Percentiles rank a stretch among this genome's conserved stretches.
These are phyloP conservation scores for Oryzias javanicus DNA, from an alignment of 2,113 vertebrate genomes.

Conservation along the genomic window DNA sequence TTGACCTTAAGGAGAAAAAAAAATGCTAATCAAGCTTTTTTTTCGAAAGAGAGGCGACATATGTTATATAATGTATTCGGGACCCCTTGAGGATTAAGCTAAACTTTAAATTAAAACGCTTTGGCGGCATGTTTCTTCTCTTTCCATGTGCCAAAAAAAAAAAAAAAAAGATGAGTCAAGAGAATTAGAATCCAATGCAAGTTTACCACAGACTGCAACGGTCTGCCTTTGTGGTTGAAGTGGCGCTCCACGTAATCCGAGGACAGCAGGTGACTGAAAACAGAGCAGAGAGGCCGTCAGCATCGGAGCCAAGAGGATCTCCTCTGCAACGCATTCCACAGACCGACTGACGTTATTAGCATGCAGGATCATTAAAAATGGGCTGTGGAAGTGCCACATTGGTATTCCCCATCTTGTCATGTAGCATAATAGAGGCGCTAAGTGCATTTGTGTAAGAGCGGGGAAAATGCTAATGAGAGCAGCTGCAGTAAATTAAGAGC, in stretches of 20 bases:
- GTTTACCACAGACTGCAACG: constrained; percentile 81
- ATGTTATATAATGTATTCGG: neutral
- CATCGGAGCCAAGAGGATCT: constrained; percentile 3
- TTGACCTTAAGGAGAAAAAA: neutral
- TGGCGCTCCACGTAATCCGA: constrained; percentile 86
- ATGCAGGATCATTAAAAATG: constrained; percentile 19
- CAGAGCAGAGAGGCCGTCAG: constrained; percentile 21
- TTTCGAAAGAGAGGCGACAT: neutral
- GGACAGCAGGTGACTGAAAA: constrained; percentile 86
- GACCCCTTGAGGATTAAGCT: neutral
- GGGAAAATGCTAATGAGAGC: constrained; percentile 51
- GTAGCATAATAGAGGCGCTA: constrained; percentile 39
- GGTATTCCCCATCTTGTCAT: constrained; percentile 42
- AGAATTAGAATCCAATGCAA: constrained; percentile 8
- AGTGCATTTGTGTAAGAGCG: constrained; percentile 44
- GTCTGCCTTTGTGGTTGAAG: constrained; percentile 75
- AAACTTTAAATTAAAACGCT: constrained; percentile 9
- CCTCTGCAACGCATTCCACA: constrained; percentile 16
- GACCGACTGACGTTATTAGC: constrained; percentile 4
- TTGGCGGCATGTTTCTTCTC: too few species aligned
- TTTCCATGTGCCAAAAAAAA: neutral
- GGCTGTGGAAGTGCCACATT: constrained; percentile 15
- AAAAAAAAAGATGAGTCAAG: constrained; percentile 11
- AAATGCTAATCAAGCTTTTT: neutral
- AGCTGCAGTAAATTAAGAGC: constrained; percentile 49